Base-by-base conservation (phyloP, 2,797 vertebrate species). In the Decapterus maruadsi region DNA sequence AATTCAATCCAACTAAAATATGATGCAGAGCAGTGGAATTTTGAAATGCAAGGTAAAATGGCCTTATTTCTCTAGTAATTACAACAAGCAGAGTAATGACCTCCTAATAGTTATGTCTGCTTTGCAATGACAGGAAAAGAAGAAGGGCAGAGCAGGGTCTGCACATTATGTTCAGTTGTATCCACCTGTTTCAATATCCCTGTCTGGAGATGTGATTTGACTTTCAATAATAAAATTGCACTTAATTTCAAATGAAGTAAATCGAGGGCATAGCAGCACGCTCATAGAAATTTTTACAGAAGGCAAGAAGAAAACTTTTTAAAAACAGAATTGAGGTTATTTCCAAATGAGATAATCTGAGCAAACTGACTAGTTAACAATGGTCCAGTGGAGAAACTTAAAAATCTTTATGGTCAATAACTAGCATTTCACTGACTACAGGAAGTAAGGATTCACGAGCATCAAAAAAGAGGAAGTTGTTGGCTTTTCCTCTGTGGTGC, bases 381-480 rank as follows among this genome's bases (percentile, higher is more conserved):
- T 14, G 34, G 6, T 42, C 5, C 6, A 4, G 6, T 40, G 38
- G 11, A n/a, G 14, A 4, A 34, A 16, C 29, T 34, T 4, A 55
- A 55, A 31, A 17, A 31, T 2, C 14, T 46, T 12, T 17, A 19
- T 3, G 12, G 29, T 56, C 1, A 11, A 4, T n/a, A 45, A 43
- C 4, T 38, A 20, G 8, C 10, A 64, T 69, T 74, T 57, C 1
- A 67, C 19, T 8, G 11, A 51, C 54, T 16, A 13, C 29, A 14
- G 43, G n/a, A 58, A 60, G 12, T 9, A 29, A 56, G 63, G 20
- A 57, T 34, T 45, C 4, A 22, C 31, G 8, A 48, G 50, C 34
- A 48, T 68, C 22, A 61, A 71, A 40, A 81, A 68, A 74, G 51
- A 56, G 42, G 70, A 80, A 66, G 59, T 71, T 29, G 68, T 26